Evolutionary conservation across 2,797 vertebrate genomes (phyloP), one percentile per base, ranked within the genome.

Genomic region (Chaenodraco wilsoni): DNA sequence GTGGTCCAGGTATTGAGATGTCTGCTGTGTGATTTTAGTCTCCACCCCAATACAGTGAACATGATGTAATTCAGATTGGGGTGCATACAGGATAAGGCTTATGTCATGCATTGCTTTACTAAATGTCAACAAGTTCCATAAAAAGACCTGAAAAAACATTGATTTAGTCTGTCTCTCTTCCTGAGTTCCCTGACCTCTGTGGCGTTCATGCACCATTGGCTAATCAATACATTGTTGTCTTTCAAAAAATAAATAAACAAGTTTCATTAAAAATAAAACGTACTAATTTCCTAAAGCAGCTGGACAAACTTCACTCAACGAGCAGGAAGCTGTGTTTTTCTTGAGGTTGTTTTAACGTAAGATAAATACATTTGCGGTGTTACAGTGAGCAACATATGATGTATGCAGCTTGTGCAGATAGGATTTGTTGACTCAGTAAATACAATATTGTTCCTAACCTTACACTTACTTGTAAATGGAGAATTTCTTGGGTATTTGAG

Each of bases 41-140:
- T 61, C 49, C 54, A 23, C 16, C 19, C 16, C 3, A 45, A 5
- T 9, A 23, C 13, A 61, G 5, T 2, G 3, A 12, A n/a, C 9
- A 31, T 43, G 33, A 50, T n/a, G 58, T 2, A 48, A 15, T 56
- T 45, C n/a, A 63, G 7, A 3, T 48, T 60, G 41, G 40, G 27
- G 2, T 37, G 8, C 5, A 56, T 40, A 3, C 50, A 46, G 9
- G 31, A 50, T 43, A 4, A 70, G 43, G 21, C 10, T 62, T 15
- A 16, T 59, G 13, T 33, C 23, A 11, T 41, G 50, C 31, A 31
- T 3, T 57, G n/a, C 58, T 62, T 43, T 45, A 41, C 5, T 44
- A 19, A 61, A 13, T 50, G 37, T 65, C 52, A 69, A 41, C 17
- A 51, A 43, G 33, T 63, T 46, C 31, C 33, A 72, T 48, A 48